phyloP scores from a whole-genome alignment of 2,888 invertebrate genomes.

The Cryptophagus acutangulus region DNA sequence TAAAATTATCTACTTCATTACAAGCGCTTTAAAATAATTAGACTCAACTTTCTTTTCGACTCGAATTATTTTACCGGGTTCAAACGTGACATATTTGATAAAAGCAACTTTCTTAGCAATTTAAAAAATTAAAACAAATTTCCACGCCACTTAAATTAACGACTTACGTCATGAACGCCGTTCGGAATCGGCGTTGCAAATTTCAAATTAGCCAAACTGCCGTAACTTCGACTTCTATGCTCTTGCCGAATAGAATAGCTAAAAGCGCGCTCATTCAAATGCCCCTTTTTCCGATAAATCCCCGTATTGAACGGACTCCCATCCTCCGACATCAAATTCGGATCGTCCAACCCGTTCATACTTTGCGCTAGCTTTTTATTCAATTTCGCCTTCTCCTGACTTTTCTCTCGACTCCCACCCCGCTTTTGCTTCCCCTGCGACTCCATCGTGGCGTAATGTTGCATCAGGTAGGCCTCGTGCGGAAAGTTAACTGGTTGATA shows the following conservation, averaged over 20 bases:
- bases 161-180: constrained; percentile 45
- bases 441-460: constrained; percentile 55
- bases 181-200: constrained; percentile 68
- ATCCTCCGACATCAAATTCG: constrained; percentile 40
- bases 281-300: constrained; percentile 88
- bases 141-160: background rate
- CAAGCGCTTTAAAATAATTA: background rate
- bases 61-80: too few species aligned
- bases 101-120: too few species aligned
- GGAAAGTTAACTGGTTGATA: constrained; percentile 56
- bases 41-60: background rate
- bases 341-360: constrained; percentile 59
- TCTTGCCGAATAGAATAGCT: constrained; percentile 92
- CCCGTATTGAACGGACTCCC: constrained; percentile 69
- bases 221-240: constrained; percentile 87
- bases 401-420: constrained; percentile 55
- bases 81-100: too few species aligned
- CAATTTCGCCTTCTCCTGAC: constrained; percentile 48
- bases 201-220: constrained; percentile 84
- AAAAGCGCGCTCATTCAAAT: constrained; percentile 87
- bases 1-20: constrained; percentile 2
- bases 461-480: constrained; percentile 56
- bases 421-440: constrained; percentile 36
- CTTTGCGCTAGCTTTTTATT: constrained; percentile 63
- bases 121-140: background rate